These are phyloP conservation scores for Halcyon chelicuti DNA, from an alignment of 2,797 vertebrate genomes.

Conservation along the genomic window DNA sequence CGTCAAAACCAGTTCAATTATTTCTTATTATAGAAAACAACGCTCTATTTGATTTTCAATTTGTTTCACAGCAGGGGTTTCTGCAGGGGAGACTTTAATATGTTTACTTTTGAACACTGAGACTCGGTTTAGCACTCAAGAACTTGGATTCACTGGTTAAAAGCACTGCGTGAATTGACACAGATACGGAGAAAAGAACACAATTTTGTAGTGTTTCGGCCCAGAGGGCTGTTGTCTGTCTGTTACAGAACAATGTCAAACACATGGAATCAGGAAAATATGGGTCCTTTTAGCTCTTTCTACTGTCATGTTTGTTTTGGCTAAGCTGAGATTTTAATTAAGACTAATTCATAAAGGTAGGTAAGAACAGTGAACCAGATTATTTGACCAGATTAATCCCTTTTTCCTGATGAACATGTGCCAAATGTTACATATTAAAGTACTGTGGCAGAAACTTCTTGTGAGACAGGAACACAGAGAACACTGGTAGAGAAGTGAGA, in stretches of 20 bases:
- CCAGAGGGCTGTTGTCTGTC: background rate
- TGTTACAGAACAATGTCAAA: background rate
- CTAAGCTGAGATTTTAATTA: background rate
- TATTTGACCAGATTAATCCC: background rate
- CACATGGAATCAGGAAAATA: background rate
- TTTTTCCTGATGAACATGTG: background rate
- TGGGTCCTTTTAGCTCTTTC: background rate
- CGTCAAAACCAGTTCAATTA: background rate
- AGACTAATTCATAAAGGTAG: background rate
- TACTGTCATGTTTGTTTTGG: background rate
- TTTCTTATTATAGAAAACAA: slow-evolving; percentile 29
- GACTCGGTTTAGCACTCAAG: background rate
- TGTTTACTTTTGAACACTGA: slow-evolving; percentile 50
- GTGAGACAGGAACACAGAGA: background rate
- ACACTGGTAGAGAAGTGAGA: background rate
- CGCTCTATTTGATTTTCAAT: slow-evolving; percentile 50
- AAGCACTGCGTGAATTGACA: slow-evolving; percentile 15
- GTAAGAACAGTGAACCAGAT: background rate
- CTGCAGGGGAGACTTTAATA: slow-evolving; percentile 39
- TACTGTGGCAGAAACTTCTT: background rate
- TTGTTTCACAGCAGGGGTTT: slow-evolving; percentile 51
- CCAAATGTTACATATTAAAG: background rate
- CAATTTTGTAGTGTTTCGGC: background rate
- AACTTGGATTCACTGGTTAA: slow-evolving; percentile 3
- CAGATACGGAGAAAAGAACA: background rate